Base-by-base conservation (phyloP, 1,140 invertebrate genomes). In the Copidosoma floridanum region DNA sequence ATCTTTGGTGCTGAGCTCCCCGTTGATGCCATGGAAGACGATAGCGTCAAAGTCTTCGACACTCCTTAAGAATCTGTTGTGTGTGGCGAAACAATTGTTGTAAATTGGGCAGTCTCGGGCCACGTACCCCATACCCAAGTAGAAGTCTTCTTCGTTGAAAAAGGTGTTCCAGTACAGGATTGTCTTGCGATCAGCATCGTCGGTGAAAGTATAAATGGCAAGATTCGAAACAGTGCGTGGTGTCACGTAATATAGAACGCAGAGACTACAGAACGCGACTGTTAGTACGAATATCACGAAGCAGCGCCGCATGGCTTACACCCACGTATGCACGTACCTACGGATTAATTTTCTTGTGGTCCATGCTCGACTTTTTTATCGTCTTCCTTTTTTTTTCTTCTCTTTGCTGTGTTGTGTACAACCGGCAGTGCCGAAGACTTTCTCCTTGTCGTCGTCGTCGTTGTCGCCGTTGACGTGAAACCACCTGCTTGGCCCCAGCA, bases 121-220 rank as follows among this genome's bases (percentile, higher is more conserved):
- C 1, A 70, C 35, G 10, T 67, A 56, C 11, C 68, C 70, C 7
- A 61, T 6, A 8, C 72, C 74, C 11, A 74, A 55, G 21, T 72
- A 73, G 35, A 76, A 76, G 0, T 55, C 63, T 2, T 63, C 44
- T 4, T 65, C 16, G 7, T 60, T 59, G 56, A 74, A 76, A 51
- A 76, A 53, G 1, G 50, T 65, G 29, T 71, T 76, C 73, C 73
- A 76, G 11, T 68, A 69, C 1, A 76, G 63, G 1, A 76, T 68
- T 2, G 58, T 70, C 37, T 71, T 74, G 26, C 43, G 21, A 1
- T 14, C 16, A 2, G 18, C 24, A 1, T 7, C 16, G 5, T 6
- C 29, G 6, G 29, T 32, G 6, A 32, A 12, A 12, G 29, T 12
- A 12, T 32, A 32, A 12, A 12, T 32, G 6, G 29, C 29, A 6